These are phyloP conservation scores for Thera britannica DNA, from an alignment of 2,888 invertebrate species.

Conservation along the genomic window DNA sequence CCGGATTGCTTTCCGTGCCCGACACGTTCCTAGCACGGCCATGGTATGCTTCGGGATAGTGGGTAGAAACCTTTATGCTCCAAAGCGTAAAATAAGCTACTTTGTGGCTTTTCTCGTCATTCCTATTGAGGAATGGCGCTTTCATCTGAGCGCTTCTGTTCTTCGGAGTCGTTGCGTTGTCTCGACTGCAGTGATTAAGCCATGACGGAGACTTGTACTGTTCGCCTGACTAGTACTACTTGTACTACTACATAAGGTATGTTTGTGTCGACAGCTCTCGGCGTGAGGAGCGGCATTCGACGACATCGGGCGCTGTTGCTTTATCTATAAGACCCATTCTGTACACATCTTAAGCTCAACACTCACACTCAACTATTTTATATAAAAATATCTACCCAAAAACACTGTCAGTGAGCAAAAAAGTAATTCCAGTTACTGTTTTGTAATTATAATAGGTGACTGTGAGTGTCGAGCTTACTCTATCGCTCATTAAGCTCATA, in stretches of 20 bases:
- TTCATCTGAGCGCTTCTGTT: background rate
- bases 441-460: background rate
- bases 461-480: background rate
- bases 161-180: too few relatives aligned
- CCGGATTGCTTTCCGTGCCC: too few relatives aligned
- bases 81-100: background rate
- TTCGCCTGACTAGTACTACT: background rate
- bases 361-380: background rate
- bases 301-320: conserved; percentile 8
- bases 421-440: too few relatives aligned
- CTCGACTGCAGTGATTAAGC: background rate
- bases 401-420: too few relatives aligned
- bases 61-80: too few relatives aligned
- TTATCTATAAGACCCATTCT: conserved; percentile 15
- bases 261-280: conserved; percentile 40
- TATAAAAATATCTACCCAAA: too few relatives aligned
- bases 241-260: conserved; percentile 25
- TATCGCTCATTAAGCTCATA: background rate
- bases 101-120: too few relatives aligned
- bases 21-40: too few relatives aligned
- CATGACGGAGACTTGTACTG: background rate
- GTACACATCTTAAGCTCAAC: background rate
- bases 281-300: conserved; percentile 21
- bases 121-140: too few relatives aligned
- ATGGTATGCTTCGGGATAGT: too few relatives aligned